Base-by-base conservation (phyloP, 2,113 vertebrate genomes). In the Cariama cristata region DNA sequence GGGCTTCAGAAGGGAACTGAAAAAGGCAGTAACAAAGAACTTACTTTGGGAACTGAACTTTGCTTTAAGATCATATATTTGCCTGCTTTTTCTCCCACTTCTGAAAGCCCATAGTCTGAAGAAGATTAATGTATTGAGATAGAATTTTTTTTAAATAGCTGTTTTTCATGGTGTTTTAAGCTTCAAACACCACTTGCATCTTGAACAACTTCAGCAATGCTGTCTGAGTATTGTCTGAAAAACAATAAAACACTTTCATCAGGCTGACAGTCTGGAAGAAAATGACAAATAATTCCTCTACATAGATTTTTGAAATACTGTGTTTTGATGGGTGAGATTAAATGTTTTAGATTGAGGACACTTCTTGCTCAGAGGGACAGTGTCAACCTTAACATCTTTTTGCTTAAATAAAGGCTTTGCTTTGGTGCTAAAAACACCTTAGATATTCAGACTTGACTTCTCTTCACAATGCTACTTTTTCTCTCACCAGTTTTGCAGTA, bases 331-430 rank as follows among this genome's bases (percentile, higher is more conserved):
- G 80, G 49, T 95, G 68, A 92, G 62, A 88, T 73, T 79, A 91
- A 79, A 86, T 94, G 12, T 53, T 94, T 95, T 80, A 93, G 86
- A 96, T 88, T 88, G 58, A 96, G 96, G 77, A 93, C 84, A 77
- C 18, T 73, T 96, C 67, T 95, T 96, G 96, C 96, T 96, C 95
- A 84, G 89, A 97, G 96, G 94, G 94, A 97, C 93, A 90, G 13
- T 90, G 75, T 90, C 79, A 97, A 86, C n/a, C 60, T 97, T 63
- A 96, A 19, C 75, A 91, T 88, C 20, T 88, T 89, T 91, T 93
- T 93, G 15, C 26, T 69, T 79, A 67, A 89, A 83, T 60, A 69
- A 77, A 86, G 10, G 14, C 14, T 82, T 92, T 91, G 15, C n/a
- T 91, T 91, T 38, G 15, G 42, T 55, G 58, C 4, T 60, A 80